Conservation (phyloP, 2,113 vertebrate genomes). For the Hypomesus transpacificus region DNA sequence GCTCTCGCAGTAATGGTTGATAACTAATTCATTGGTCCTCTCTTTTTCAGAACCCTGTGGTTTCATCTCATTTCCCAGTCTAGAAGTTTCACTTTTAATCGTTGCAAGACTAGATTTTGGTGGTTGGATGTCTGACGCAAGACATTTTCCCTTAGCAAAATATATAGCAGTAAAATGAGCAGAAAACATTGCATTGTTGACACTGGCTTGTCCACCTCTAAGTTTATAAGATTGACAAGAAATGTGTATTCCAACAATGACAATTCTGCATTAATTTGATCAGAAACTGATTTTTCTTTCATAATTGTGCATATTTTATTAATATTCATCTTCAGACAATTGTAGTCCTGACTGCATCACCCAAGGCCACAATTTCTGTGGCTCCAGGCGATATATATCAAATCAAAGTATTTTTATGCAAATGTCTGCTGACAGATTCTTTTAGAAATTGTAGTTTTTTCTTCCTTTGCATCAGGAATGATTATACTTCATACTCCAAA, state of each 20-base stretch:
- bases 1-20: conserved; percentile 67
- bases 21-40: conserved; percentile 65
- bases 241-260: too few relatives aligned
- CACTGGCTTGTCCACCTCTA: too few relatives aligned
- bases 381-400: conserved; percentile 60
- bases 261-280: too few relatives aligned
- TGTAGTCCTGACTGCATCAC: conserved; percentile 59
- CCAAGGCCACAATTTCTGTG: conserved; percentile 59
- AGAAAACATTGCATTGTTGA: too few relatives aligned
- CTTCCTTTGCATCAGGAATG: conserved; percentile 60
- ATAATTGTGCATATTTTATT: not conserved
- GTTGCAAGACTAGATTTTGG: conserved; percentile 20
- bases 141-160: not conserved
- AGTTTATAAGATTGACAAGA: too few relatives aligned
- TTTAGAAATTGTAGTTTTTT: conserved; percentile 52
- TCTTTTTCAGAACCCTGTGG: conserved; percentile 36
- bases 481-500: conserved; percentile 58
- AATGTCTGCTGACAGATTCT: conserved; percentile 66
- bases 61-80: conserved; percentile 60
- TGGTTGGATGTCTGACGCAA: conserved; percentile 36
- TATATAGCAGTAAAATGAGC: too few relatives aligned
- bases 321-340: conserved; percentile 38
- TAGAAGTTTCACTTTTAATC: conserved; percentile 62
- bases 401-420: conserved; percentile 66
- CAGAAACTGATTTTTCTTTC: too few relatives aligned